Percentiles rank a stretch among this genome's conserved stretches.
These are phyloP conservation scores for Scomber scombrus DNA, from an alignment of 2,113 vertebrate species.

Conservation along the genomic window DNA sequence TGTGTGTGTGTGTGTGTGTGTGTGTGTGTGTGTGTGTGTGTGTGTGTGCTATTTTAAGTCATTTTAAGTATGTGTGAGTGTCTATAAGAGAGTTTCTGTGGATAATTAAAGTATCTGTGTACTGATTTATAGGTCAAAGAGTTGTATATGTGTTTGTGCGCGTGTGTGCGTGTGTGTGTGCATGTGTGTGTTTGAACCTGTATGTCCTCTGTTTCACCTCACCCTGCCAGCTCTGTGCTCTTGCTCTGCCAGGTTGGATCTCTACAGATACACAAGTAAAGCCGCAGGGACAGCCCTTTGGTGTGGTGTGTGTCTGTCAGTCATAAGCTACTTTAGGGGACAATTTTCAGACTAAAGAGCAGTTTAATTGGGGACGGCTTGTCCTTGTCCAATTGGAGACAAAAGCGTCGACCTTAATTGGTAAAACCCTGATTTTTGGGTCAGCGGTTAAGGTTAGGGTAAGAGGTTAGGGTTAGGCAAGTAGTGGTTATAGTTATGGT, in stretches of 20 bases:
- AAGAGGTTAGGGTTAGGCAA: too few relatives aligned
- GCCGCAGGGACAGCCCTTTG: conserved; percentile 1
- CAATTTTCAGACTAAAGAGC: too few relatives aligned
- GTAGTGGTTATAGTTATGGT: too few relatives aligned
- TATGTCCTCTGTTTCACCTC: conserved; percentile 24
- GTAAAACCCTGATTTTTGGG: too few relatives aligned
- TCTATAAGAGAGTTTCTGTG: not conserved
- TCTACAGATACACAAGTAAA: conserved; percentile 12
- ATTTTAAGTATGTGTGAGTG: not conserved
- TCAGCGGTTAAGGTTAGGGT: too few relatives aligned
- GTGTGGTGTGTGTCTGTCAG: too few relatives aligned
- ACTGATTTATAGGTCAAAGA: not conserved
- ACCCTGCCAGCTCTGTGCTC: conserved; percentile 6
- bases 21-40: not conserved
- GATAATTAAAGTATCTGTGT: not conserved
- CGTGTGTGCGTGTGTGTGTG: conserved; percentile 2
- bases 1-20: not conserved
- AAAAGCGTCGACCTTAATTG: too few relatives aligned
- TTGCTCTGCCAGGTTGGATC: conserved; percentile 6
- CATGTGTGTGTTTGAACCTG: not conserved
- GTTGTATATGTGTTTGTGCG: not conserved
- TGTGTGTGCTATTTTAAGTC: not conserved
- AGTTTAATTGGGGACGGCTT: too few relatives aligned
- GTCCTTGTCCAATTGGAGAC: too few relatives aligned
- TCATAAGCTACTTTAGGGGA: too few relatives aligned